A percentile compares a stretch with the other conserved stretches of the same genome.
Evolutionary conservation across 2,888 invertebrate species (phyloP).

Genomic region (Orthosia gracilis): DNA sequence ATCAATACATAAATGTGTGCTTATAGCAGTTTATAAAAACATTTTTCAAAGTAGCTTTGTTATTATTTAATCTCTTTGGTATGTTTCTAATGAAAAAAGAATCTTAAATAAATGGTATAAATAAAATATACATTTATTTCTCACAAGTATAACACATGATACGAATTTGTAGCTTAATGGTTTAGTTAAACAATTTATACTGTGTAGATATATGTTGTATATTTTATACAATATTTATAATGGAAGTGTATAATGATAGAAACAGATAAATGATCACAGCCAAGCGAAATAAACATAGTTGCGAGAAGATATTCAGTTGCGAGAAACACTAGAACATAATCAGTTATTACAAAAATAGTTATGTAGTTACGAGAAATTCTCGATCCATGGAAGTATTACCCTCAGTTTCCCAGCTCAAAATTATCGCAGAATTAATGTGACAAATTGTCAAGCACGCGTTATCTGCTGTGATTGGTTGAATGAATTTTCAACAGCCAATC

Average conservation of each 20-base stretch:
- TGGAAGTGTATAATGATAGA: conserved; percentile 25
- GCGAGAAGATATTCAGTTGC: conserved; percentile 9
- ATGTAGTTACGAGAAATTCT: too few relatives aligned
- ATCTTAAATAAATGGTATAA: not conserved
- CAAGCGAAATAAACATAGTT: conserved; percentile 40
- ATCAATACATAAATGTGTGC: conserved; percentile 60
- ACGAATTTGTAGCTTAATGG: conserved; percentile 27
- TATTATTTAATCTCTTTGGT: conserved; percentile 26
- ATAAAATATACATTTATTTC: not conserved
- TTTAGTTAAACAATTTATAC: conserved; percentile 8
- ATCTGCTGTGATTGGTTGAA: too few relatives aligned
- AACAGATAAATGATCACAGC: conserved; percentile 47
- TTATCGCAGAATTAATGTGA: too few relatives aligned
- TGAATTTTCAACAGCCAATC: too few relatives aligned
- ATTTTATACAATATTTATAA: conserved; percentile 28
- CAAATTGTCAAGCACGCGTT: too few relatives aligned
- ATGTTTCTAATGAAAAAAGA: too few relatives aligned
- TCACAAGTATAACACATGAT: not conserved
- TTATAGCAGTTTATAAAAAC: conserved; percentile 61
- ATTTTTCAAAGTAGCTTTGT: conserved; percentile 26
- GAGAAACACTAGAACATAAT: not conserved
- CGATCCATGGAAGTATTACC: too few relatives aligned
- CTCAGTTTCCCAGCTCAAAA: too few relatives aligned
- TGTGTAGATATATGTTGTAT: conserved; percentile 32
- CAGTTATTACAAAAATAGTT: not conserved